Conservation (phyloP, 2,113 vertebrate species). For the Pipra filicauda region DNA sequence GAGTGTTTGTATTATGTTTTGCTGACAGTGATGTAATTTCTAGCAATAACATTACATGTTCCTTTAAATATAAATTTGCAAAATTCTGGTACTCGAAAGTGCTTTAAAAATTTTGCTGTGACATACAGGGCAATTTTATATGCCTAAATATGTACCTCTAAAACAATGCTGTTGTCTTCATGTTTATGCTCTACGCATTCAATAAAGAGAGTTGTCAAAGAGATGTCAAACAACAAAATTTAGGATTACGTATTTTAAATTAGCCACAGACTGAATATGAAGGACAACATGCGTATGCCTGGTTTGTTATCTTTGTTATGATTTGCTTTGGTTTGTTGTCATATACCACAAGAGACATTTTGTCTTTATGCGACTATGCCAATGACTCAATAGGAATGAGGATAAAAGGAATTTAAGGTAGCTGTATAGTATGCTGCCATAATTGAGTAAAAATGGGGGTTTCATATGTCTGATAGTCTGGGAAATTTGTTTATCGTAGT, state of each 20-base stretch:
- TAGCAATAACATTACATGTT: neutral
- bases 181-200: neutral
- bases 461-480: neutral
- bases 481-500: neutral
- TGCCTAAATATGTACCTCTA: neutral
- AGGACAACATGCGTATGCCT: neutral
- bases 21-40: neutral
- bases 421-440: neutral
- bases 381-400: neutral
- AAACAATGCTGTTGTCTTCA: neutral
- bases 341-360: neutral
- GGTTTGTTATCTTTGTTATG: neutral
- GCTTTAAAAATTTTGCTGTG: neutral
- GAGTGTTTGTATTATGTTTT: neutral
- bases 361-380: neutral
- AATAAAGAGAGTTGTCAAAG: neutral
- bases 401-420: neutral
- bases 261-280: neutral
- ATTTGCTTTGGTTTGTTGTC: neutral
- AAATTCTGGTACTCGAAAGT: neutral
- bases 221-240: neutral
- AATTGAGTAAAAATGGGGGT: neutral
- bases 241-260: neutral
- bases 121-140: neutral
- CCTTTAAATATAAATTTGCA: slow-evolving; percentile 25